Evolutionary conservation across 2,113 vertebrate species (phyloP), one percentile per base, ranked within the genome.

Genomic region (Melozone crissalis): DNA sequence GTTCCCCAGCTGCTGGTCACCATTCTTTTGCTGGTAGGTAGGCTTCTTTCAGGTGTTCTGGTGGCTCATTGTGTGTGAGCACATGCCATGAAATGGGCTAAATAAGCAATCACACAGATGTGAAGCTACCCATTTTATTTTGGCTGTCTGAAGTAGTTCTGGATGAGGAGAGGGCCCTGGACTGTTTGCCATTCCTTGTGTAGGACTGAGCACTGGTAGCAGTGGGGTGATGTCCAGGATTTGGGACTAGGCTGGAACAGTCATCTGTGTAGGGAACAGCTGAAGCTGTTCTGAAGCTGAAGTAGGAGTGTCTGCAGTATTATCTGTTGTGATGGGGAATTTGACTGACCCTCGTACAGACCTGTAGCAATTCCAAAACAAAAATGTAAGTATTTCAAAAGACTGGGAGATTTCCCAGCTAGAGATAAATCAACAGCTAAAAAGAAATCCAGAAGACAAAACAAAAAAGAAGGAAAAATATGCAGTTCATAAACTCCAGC

Each of bases 401-500:
- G 66, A 75, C 91, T 91, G 84, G 84, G 91, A 95, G 26, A 58
- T 89, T 91, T 97, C 91, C 84, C 84, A 97, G 74, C 77, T 85
- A 87, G 71, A 82, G 84, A 96, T 94, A 95, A 97, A 97, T 95
- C 88, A 96, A 52, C 7, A 5, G 51, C 76, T 92, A 63, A 90
- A 93, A 92, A 96, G 71, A 92, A 95, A 74, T 84, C 44, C 58
- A 87, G 87, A 95, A 96, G 94, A 95, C 91, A 94, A 93, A 97
- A 96, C 81, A 94, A 94, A 91, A 89, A 94, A 55, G 49, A 84
- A 85, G 68, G 30, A 91, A 96, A 96, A 95, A 61, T 76, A 85
- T 37, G 78, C 67, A 77, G 95, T 94, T 95, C 91, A 46, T 91
- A 91, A 97, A 94, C 93, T 87, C 51, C 8, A 66, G 44, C n/a